A percentile compares a stretch with the other conserved stretches of the same genome.
These are phyloP conservation scores for Eristalis intricaria DNA, from an alignment of 2,888 invertebrate species.

Conservation along the genomic window DNA sequence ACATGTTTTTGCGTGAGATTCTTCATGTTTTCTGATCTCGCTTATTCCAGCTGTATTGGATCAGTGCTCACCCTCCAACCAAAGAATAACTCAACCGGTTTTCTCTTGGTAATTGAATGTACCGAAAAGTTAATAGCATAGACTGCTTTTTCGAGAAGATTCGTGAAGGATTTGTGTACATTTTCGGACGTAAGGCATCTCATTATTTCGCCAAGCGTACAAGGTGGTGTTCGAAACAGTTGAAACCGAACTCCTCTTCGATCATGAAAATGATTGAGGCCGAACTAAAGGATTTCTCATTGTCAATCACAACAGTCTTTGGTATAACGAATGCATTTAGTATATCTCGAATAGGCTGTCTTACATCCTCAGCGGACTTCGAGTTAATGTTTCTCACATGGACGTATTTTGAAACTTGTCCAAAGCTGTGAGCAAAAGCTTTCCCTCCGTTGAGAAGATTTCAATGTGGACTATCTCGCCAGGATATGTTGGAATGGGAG, in stretches of 20 bases:
- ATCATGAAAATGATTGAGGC: constrained; percentile 30
- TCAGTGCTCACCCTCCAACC: no score
- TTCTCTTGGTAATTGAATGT: not conserved
- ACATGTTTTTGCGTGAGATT: constrained; percentile 7
- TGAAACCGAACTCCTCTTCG: no score
- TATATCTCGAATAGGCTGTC: constrained; percentile 4
- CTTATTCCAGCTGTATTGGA: not conserved
- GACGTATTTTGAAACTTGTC: no score
- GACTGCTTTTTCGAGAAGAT: constrained; percentile 15
- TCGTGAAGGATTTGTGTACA: constrained; percentile 22
- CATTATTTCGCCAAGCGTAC: constrained; percentile 3
- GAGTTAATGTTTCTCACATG: no score
- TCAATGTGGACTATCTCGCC: no score
- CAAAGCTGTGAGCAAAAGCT: no score
- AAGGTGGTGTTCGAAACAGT: constrained; percentile 4
- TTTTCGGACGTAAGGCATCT: constrained; percentile 25
- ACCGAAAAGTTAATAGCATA: constrained; percentile 1
- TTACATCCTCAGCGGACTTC: constrained; percentile 5
- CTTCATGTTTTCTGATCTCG: not conserved
- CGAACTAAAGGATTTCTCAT: constrained; percentile 42
- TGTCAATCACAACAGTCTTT: constrained; percentile 38
- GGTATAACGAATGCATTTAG: not conserved
- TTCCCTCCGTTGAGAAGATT: no score
- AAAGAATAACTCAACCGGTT: not conserved
- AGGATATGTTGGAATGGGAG: no score